A percentile compares a stretch with the other conserved stretches of the same genome.
Evolutionary conservation across 1,140 invertebrate genomes (phyloP).

Genomic region (Thalassaphorura encarpata): DNA sequence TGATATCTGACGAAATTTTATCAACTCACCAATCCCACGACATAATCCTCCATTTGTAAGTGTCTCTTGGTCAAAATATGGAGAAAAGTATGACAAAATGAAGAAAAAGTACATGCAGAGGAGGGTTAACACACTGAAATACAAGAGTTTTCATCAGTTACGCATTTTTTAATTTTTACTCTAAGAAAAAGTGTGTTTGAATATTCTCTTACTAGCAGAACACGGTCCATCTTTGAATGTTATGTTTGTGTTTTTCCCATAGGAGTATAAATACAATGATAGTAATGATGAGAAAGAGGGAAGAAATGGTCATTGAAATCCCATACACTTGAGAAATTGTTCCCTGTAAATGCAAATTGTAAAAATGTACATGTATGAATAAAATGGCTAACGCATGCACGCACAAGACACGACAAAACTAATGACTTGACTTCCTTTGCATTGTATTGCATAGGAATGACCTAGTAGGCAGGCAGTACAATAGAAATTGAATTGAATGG

Average conservation of each 20-base stretch:
- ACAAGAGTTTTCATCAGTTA: too few species aligned
- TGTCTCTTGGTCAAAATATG: not conserved
- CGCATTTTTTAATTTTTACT: too few species aligned
- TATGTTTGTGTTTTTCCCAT: slow-evolving; percentile 23
- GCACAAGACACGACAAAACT: too few species aligned
- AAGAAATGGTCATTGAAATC: slow-evolving; percentile 15
- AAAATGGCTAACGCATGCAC: too few species aligned
- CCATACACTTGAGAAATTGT: slow-evolving; percentile 17
- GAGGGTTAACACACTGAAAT: slow-evolving; percentile 1
- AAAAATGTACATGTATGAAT: too few species aligned
- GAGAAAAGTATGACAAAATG: slow-evolving; percentile 1
- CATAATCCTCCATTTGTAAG: slow-evolving; percentile 1
- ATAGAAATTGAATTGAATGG: not conserved
- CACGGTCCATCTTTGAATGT: slow-evolving; percentile 21
- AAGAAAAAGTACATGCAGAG: slow-evolving; percentile 11
- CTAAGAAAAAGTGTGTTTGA: too few species aligned
- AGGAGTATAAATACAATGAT: slow-evolving; percentile 15
- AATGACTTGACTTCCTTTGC: not conserved
- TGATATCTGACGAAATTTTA: too few species aligned
- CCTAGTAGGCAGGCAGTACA: not conserved
- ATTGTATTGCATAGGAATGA: not conserved
- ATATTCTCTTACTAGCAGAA: too few species aligned
- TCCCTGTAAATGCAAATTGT: not conserved
- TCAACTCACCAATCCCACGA: slow-evolving; percentile 9
- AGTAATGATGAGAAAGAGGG: slow-evolving; percentile 22